These are phyloP conservation scores for Champsocephalus gunnari DNA, from an alignment of 2,797 vertebrate genomes.

Conservation along the genomic window DNA sequence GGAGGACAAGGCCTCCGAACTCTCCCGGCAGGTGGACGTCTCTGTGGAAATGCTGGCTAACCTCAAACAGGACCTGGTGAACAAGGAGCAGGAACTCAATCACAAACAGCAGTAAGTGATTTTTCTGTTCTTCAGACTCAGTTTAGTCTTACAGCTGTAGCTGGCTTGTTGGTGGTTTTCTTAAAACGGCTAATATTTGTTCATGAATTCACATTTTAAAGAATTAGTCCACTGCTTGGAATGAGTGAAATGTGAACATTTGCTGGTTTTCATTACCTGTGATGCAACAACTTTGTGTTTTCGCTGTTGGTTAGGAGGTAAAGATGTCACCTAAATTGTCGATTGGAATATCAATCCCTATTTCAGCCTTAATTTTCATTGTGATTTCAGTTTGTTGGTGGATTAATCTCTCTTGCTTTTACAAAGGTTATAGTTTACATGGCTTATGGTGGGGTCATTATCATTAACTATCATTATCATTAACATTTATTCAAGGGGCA, in stretches of 20 bases:
- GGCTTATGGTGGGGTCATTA: background rate
- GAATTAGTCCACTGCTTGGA: background rate
- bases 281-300: background rate
- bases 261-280: background rate
- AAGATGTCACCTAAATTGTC: background rate
- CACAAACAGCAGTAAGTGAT: conserved; percentile 96
- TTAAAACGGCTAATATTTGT: too few species aligned
- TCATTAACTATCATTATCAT: too few species aligned
- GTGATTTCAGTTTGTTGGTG: background rate
- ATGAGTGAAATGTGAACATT: conserved; percentile 1
- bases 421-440: background rate
- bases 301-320: background rate
- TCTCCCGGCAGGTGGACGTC: conserved; percentile 97
- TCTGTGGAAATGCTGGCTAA: conserved; percentile 98
- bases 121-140: background rate
- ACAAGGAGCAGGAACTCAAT: conserved; percentile 95
- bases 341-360: background rate
- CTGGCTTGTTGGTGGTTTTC: conserved; percentile 1
- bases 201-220: too few species aligned
- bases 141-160: background rate
- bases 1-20: conserved; percentile 94
- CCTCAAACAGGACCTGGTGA: conserved; percentile 97
- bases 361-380: background rate
- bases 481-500: too few species aligned
- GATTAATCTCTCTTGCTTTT: background rate